phyloP scores from a whole-genome alignment of 2,113 vertebrate genomes.

The Paramormyrops kingsleyae region DNA sequence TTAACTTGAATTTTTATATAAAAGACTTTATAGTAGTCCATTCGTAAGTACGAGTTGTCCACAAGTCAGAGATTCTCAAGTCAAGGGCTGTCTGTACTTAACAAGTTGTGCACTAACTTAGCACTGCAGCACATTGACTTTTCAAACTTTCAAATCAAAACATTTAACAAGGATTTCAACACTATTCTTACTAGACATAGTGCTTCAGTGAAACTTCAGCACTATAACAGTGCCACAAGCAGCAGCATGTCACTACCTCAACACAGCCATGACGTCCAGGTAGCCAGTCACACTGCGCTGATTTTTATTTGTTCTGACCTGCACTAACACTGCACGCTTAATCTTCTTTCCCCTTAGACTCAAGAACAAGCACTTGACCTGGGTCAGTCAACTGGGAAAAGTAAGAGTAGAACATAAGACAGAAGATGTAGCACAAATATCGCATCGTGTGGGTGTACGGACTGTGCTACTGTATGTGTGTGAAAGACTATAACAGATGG shows the following conservation, averaged over 20 bases:
- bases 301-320: neutral
- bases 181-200: neutral
- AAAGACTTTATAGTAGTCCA: neutral
- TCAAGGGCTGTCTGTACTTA: neutral
- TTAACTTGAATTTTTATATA: neutral
- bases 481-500: neutral
- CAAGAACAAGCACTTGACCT: neutral
- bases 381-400: neutral
- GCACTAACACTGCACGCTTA: neutral
- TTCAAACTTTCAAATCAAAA: neutral
- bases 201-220: neutral
- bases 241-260: neutral
- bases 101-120: neutral
- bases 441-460: slow-evolving; percentile 16
- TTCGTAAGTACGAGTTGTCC: neutral
- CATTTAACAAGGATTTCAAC: neutral
- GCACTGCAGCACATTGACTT: neutral
- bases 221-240: neutral
- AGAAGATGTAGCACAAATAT: slow-evolving; percentile 5
- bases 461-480: neutral
- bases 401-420: neutral
- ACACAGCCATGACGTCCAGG: neutral
- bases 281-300: neutral
- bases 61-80: neutral
- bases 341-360: neutral